Conservation (phyloP, 2,888 invertebrate species). For the Tuberolachnus salignus region DNA sequence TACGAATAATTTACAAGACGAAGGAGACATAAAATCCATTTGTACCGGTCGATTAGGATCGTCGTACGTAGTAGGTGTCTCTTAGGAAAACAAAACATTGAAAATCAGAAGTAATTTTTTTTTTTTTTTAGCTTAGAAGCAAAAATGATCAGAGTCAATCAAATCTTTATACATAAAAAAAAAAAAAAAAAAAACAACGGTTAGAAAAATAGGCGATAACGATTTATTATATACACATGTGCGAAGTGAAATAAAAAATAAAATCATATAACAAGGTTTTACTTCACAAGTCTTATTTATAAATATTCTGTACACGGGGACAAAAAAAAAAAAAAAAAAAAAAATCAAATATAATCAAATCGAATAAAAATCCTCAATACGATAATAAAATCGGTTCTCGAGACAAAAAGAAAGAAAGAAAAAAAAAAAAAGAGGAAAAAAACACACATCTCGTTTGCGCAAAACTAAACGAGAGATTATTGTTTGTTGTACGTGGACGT, state of each 20-base stretch:
- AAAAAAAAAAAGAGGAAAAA: too few species aligned
- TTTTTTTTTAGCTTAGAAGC: too few species aligned
- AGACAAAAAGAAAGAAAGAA: neutral
- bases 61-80: too few species aligned
- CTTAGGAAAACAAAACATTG: too few species aligned
- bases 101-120: too few species aligned
- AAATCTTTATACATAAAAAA: too few species aligned
- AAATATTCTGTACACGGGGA: slow-evolving; percentile 35
- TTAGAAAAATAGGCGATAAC: slow-evolving; percentile 47
- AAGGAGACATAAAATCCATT: too few species aligned
- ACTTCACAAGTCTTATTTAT: slow-evolving; percentile 53
- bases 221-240: slow-evolving; percentile 52
- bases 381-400: neutral
- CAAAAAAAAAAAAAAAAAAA: slow-evolving; percentile 1
- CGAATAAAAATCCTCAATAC: neutral
- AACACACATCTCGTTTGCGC: neutral
- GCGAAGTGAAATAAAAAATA: slow-evolving; percentile 50
- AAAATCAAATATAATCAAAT: neutral
- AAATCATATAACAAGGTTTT: slow-evolving; percentile 53
- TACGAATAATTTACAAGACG: too few species aligned
- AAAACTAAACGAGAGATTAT: neutral
- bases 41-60: too few species aligned
- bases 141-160: too few species aligned
- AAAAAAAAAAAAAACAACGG: slow-evolving; percentile 3
- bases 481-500: neutral